These are phyloP conservation scores for Drosophila acutilabella DNA, from an alignment of 2,888 invertebrate genomes.

Conservation along the genomic window DNA sequence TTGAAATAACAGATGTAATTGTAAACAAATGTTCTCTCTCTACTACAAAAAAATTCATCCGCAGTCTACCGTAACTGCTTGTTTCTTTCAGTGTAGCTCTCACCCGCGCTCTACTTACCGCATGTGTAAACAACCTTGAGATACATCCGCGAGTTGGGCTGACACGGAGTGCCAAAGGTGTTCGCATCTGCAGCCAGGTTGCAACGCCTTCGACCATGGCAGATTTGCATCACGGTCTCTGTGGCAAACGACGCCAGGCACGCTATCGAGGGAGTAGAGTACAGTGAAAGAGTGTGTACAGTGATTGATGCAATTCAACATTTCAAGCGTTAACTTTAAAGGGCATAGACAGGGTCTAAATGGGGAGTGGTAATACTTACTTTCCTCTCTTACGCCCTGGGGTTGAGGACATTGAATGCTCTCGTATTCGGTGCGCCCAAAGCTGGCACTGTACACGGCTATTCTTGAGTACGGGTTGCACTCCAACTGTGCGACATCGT, in stretches of 20 bases:
- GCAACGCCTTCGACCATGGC: slow-evolving; percentile 93
- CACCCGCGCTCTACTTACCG: slow-evolving; percentile 87
- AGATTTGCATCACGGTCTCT: slow-evolving; percentile 94
- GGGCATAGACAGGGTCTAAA: too few species aligned
- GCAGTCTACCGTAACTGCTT: too few species aligned
- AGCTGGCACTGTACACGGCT: slow-evolving; percentile 96
- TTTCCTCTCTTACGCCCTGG: slow-evolving; percentile 94
- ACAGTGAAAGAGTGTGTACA: background rate
- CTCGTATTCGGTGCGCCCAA: slow-evolving; percentile 96
- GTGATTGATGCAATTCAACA: slow-evolving; percentile 40
- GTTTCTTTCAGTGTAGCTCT: background rate
- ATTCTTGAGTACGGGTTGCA: slow-evolving; percentile 95
- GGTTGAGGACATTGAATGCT: slow-evolving; percentile 95
- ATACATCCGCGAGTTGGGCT: slow-evolving; percentile 92
- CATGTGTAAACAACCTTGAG: slow-evolving; percentile 95
- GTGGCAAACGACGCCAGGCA: slow-evolving; percentile 95
- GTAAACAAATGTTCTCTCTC: too few species aligned
- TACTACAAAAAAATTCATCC: too few species aligned
- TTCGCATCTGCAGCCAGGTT: slow-evolving; percentile 93
- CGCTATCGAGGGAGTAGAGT: slow-evolving; percentile 86
- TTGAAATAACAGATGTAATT: too few species aligned
- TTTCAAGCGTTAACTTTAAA: background rate
- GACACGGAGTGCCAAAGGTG: slow-evolving; percentile 94
- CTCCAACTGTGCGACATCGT: slow-evolving; percentile 93
- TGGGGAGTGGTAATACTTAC: slow-evolving; percentile 87